These are phyloP conservation scores for Pocillopora grandis DNA, from an alignment of 92 coral and sea anemone genomes.

Conservation along the genomic window DNA sequence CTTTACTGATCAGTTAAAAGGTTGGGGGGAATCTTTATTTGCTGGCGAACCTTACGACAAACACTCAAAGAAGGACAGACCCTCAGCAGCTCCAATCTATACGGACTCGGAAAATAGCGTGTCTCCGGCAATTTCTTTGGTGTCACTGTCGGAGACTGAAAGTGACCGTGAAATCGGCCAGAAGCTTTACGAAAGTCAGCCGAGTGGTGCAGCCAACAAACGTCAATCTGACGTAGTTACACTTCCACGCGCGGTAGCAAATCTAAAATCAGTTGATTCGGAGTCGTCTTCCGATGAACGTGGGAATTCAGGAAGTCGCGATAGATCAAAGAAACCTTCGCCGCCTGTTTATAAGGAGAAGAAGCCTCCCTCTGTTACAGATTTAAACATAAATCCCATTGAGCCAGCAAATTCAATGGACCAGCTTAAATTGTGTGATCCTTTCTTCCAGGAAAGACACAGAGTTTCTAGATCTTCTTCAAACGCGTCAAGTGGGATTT, in stretches of 20 bases:
- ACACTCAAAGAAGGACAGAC: conserved; percentile 49
- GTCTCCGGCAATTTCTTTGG: conserved; percentile 88
- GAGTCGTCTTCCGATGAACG: conserved; percentile 79
- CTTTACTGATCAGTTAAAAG: conserved; percentile 58
- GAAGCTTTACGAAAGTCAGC: conserved; percentile 46
- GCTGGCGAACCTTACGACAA: conserved; percentile 69
- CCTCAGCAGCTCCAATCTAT: conserved; percentile 34
- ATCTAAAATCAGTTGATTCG: conserved; percentile 65
- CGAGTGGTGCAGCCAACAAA: conserved; percentile 25
- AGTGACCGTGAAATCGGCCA: conserved; percentile 79
- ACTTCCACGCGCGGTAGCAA: conserved; percentile 66
- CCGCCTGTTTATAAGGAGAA: conserved; percentile 38
- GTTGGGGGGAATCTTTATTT: conserved; percentile 61
- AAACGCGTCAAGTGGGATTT: conserved; percentile 85
- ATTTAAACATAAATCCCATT: conserved; percentile 28
- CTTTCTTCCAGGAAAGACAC: conserved; percentile 57
- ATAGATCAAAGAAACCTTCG: conserved; percentile 19
- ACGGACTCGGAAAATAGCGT: conserved; percentile 82
- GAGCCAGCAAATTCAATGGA: conserved; percentile 69
- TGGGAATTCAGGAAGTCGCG: conserved; percentile 39
- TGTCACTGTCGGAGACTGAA: conserved; percentile 84
- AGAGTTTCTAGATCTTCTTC: conserved; percentile 77
- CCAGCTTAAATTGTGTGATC: conserved; percentile 83
- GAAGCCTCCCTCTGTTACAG: conserved; percentile 38
- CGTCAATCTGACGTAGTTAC: conserved; percentile 51